Conservation (phyloP, 2,113 vertebrate species). For the Microcebus jonahi region DNA sequence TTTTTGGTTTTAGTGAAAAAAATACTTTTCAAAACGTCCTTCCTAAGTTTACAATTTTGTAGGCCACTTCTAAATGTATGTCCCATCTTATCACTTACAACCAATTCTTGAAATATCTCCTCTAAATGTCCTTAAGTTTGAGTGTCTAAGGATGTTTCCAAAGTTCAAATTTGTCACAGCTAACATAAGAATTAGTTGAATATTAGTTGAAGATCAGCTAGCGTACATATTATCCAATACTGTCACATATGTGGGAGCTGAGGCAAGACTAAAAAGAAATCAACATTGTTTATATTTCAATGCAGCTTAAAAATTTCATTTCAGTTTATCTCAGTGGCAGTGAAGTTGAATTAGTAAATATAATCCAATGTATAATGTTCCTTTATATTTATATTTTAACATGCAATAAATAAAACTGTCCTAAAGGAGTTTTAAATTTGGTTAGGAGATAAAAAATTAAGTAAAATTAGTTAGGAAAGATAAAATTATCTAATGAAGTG, state of each 20-base stretch:
- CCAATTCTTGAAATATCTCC: background rate
- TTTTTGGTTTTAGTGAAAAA: background rate
- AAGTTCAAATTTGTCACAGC: background rate
- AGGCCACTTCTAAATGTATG: background rate
- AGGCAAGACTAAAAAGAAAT: background rate
- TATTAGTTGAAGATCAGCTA: background rate
- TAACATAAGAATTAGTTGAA: background rate
- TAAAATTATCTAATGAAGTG: background rate
- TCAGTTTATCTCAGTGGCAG: background rate
- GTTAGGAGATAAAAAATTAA: background rate
- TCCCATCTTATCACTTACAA: background rate
- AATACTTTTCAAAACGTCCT: background rate
- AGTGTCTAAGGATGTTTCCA: background rate
- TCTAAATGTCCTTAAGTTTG: background rate
- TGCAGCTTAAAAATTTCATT: background rate
- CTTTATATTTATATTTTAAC: background rate
- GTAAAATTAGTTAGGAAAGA: background rate
- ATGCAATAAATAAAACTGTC: background rate
- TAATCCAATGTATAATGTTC: background rate
- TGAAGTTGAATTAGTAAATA: background rate
- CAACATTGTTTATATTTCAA: background rate
- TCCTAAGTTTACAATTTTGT: background rate
- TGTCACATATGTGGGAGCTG: background rate
- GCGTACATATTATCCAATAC: background rate
- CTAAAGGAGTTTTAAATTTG: background rate